These are phyloP conservation scores for Tachina fera DNA, from an alignment of 2,888 invertebrate species.

Conservation along the genomic window DNA sequence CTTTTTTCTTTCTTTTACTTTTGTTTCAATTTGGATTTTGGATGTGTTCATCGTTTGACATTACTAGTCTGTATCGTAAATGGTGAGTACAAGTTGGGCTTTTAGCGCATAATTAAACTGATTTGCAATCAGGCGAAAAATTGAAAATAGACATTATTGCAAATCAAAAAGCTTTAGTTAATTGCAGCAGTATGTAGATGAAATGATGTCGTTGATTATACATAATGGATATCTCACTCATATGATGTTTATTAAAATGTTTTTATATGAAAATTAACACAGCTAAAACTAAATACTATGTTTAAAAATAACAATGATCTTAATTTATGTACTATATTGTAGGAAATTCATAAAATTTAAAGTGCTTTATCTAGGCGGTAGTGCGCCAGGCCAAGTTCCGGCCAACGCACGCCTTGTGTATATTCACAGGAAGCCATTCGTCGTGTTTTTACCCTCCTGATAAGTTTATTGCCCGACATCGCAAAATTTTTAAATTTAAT, in stretches of 20 bases:
- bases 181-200: slow-evolving; percentile 1
- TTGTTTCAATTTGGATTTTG: slow-evolving; percentile 73
- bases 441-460: no score
- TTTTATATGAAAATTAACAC: no score
- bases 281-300: no score
- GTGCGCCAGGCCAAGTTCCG: no score
- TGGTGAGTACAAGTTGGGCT: slow-evolving; percentile 77
- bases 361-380: no score
- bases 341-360: no score
- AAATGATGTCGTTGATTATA: neutral
- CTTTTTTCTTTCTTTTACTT: neutral
- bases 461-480: no score
- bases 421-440: no score
- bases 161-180: slow-evolving; percentile 11
- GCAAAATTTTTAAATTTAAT: no score
- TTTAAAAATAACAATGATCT: no score
- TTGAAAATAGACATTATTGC: slow-evolving; percentile 44
- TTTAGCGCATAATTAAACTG: slow-evolving; percentile 57
- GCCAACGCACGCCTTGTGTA: no score
- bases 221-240: neutral
- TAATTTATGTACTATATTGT: no score
- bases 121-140: slow-evolving; percentile 56
- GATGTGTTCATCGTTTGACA: slow-evolving; percentile 79
- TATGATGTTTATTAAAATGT: neutral
- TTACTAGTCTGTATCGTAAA: slow-evolving; percentile 80